phyloP scores from a whole-genome alignment of 2,113 vertebrate genomes.

The Lanius collurio region DNA sequence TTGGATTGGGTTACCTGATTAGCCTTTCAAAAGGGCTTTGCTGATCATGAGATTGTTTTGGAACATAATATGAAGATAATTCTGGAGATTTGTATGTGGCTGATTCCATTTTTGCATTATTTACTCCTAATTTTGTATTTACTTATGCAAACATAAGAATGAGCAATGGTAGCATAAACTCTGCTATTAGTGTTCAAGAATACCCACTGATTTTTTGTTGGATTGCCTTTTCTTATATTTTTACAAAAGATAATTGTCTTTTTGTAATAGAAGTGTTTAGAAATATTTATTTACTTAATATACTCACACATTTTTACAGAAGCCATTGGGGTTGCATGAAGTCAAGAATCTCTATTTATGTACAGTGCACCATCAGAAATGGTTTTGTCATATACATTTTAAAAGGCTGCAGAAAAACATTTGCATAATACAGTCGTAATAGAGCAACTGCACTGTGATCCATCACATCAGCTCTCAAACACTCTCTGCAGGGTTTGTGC shows the following conservation, averaged over 20 bases:
- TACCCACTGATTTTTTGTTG: not conserved
- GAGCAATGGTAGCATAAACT: not conserved
- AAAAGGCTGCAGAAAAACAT: not conserved
- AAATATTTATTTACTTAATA: not conserved
- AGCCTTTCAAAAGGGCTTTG: not conserved
- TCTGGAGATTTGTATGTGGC: not conserved
- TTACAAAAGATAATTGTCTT: not conserved
- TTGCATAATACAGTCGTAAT: conserved; percentile 45
- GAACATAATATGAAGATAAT: not conserved
- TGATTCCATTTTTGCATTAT: not conserved
- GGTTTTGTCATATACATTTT: not conserved
- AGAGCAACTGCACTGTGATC: conserved; percentile 18
- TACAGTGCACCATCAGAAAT: conserved; percentile 13
- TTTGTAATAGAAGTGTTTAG: not conserved
- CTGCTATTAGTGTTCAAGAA: not conserved
- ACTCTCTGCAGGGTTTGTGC: conserved; percentile 23
- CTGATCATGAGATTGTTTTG: not conserved
- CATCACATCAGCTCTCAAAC: not conserved
- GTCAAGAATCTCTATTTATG: not conserved
- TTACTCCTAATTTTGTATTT: not conserved
- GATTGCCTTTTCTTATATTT: not conserved
- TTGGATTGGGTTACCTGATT: not conserved
- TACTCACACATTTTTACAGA: not conserved
- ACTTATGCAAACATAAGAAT: not conserved
- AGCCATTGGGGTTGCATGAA: not conserved